Evolutionary conservation across 2,888 invertebrate genomes (phyloP), one percentile per base, ranked within the genome.

Genomic region (Ernsta delagoae): DNA sequence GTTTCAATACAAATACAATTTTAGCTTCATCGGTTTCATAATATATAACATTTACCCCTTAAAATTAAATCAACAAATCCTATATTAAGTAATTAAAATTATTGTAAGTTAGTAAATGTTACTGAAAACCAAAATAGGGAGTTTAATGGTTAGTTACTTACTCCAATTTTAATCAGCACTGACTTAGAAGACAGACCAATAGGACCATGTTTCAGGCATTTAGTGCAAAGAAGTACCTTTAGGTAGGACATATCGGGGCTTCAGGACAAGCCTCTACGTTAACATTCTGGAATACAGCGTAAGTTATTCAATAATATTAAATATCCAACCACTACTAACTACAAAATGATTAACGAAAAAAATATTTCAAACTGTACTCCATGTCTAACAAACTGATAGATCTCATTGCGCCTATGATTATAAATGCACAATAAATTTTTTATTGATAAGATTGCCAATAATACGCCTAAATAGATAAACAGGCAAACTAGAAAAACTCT

Each of bases 201-300:
- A 63, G 78, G 75, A 66, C 88, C 86, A 83, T 88, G 83, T 76
- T 83, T 88, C 66, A 89, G 78, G 81, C 90, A 92, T 64, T 87
- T 75, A 66, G 83, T 87, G 77, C 91, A 92, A 73, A 91, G 87
- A 69, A 90, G 78, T 70, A 90, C 87, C 79, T 88, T 91, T 75
- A 86, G 77, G 77, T 89, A 91, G 70, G 92, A 90, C 93, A 93
- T 93, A 61, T 70, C 83, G 73, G 50, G 65, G 65, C 4, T 57
- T n/a, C 16, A 9, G 24, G n/a, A 4, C 9, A 59, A 71, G 56
- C 39, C 65, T 61, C 68, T 83, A 87, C 54, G 81, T 83, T 78
- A 83, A 83, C 90, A 90, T 92, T 75, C 92, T 92, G 84, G 77
- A 88, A 66, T 56, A 24, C 50, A 62, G 34, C 16, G 8, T n/a